Evolutionary conservation across 1,140 invertebrate species (phyloP), one percentile per base, ranked within the genome.

Genomic region (Polyergus mexicanus): DNA sequence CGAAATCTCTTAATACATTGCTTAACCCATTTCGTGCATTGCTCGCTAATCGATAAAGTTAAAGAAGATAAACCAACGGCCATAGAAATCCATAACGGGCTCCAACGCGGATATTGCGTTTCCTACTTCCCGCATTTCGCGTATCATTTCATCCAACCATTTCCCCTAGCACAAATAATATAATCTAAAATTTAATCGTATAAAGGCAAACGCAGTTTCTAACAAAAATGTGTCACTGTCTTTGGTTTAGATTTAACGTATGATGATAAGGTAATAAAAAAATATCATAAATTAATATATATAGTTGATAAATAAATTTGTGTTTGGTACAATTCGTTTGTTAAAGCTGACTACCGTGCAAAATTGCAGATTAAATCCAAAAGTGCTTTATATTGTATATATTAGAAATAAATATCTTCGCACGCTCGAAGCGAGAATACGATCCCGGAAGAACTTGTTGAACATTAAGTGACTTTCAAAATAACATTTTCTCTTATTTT

Each of bases 1-100:
- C 38, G 68, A 74, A 56, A 74, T 74, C 78, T 72, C 78, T 74
- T 83, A 83, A 83, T 83, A 60, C 66, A 83, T 83, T 74, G 68
- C 78, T 74, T 74, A 83, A 74, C 68, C 68, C 38, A 83, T 83
- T 83, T 83, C 41, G 51, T 35, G 56, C 63, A 13, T 22, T 51
- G 38, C 28, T 74, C 25, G 38, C 78, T 47, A 44, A 83, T 83
- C 78, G 68, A 83, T 83, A 83, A 83, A 83, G 78, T 83, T 83
- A 83, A 83, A 83, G 68, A 62, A 83, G 78, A 74, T 72, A 58
- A 83, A 19, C 68, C 54, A 28, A 32, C 78, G 28, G 47, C 78
- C 51, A 54, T 22, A 44, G 66, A 81, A 71, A 81, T 72, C 51
- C 25, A 81, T 72, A 72, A 81, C n/a, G 63, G 54, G 11, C n/a